Conservation (phyloP, 37 sponge, comb jelly and placozoan species). For the Lycopodina hypogea region DNA sequence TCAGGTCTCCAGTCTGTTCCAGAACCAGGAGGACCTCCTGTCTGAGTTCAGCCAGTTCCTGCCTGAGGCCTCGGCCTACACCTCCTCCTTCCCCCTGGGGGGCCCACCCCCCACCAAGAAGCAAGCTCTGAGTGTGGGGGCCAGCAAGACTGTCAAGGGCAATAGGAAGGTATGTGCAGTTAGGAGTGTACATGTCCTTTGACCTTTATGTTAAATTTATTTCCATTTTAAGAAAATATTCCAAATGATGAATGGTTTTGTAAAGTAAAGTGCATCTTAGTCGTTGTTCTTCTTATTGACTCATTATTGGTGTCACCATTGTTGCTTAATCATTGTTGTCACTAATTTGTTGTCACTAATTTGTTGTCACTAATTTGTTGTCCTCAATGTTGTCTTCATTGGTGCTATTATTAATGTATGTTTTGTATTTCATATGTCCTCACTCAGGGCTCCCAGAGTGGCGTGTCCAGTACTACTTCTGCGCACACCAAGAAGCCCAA, state of each 20-base stretch:
- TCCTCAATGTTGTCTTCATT: too few species aligned
- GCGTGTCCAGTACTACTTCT: background rate
- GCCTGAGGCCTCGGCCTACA: slow-evolving; percentile 75
- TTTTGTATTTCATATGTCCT: too few species aligned
- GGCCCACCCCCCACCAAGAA: slow-evolving; percentile 35
- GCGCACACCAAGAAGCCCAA: slow-evolving; percentile 51
- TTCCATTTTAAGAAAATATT: too few species aligned
- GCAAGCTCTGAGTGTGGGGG: slow-evolving; percentile 7
- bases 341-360: too few species aligned
- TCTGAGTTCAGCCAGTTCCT: slow-evolving; percentile 94
- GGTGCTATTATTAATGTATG: too few species aligned
- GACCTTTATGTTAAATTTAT: background rate
- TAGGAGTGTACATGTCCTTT: background rate
- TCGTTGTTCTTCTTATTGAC: too few species aligned
- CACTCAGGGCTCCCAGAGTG: slow-evolving; percentile 43
- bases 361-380: too few species aligned
- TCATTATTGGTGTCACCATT: too few species aligned
- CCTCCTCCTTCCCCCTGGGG: background rate
- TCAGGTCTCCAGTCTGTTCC: slow-evolving; percentile 85
- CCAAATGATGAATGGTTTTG: too few species aligned
- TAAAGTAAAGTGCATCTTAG: too few species aligned
- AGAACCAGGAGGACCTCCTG: slow-evolving; percentile 89
- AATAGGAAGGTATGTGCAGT: slow-evolving; percentile 1
- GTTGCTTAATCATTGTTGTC: too few species aligned
- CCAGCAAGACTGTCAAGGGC: background rate